A percentile compares a stretch with the other conserved stretches of the same genome.
Conservation (phyloP, 2,113 vertebrate genomes). For the Pimephales promelas region DNA sequence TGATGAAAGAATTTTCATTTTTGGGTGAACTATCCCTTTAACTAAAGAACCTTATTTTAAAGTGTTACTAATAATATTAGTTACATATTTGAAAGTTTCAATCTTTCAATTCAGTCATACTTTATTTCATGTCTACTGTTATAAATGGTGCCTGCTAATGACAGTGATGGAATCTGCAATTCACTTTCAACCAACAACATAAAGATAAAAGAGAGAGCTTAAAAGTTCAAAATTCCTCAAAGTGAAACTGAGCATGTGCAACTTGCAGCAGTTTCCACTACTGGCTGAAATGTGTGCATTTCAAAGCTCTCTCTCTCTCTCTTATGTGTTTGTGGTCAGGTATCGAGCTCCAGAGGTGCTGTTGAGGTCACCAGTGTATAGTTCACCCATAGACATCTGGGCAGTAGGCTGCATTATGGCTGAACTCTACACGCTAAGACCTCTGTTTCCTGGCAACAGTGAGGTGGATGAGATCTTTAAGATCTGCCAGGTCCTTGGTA, state of each 20-base stretch:
- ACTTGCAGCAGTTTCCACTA: not conserved
- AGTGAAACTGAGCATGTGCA: not conserved
- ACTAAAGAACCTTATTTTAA: too few species aligned
- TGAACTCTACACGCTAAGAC: conserved; percentile 91
- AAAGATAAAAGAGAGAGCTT: too few species aligned
- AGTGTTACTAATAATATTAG: too few species aligned
- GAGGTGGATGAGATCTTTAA: conserved; percentile 99
- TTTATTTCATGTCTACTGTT: too few species aligned
- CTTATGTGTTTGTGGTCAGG: conserved; percentile 71
- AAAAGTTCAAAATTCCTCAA: too few species aligned
- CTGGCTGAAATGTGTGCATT: not conserved
- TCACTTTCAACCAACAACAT: too few species aligned
- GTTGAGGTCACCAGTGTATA: conserved; percentile 88
- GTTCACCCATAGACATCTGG: conserved; percentile 96
- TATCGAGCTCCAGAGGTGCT: conserved; percentile 97
- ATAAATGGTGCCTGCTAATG: too few species aligned
- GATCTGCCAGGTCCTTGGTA: conserved; percentile 97
- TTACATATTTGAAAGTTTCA: too few species aligned
- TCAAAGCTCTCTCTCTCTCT: not conserved
- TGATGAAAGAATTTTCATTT: too few species aligned
- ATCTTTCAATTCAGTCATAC: too few species aligned
- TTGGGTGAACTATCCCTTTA: too few species aligned
- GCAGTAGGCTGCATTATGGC: conserved; percentile 98
- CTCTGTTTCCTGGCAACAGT: conserved; percentile 97
- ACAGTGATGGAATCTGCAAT: too few species aligned